These are phyloP conservation scores for Phylloscopus whistleri DNA, from an alignment of 2,113 vertebrate species.

Conservation along the genomic window DNA sequence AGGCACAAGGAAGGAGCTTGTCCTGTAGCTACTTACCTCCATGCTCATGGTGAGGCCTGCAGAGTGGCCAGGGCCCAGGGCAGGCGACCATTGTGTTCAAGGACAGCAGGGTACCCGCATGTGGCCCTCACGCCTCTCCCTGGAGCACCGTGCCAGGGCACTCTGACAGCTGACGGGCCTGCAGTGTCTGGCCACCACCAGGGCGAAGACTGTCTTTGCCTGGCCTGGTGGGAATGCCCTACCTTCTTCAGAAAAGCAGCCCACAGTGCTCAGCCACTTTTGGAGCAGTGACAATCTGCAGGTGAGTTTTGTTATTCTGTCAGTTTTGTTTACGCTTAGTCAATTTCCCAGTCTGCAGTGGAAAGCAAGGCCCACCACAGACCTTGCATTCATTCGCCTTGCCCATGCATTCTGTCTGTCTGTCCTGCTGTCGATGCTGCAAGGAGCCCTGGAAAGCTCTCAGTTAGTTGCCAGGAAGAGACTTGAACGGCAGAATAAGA, in stretches of 20 bases:
- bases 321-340: no score
- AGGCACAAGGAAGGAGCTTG: no score
- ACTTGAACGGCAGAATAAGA: not conserved
- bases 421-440: not conserved
- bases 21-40: rapidly evolving
- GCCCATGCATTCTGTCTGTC: not conserved
- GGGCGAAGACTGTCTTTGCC: rapidly evolving
- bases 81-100: rapidly evolving
- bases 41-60: rapidly evolving
- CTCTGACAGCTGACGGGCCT: rapidly evolving
- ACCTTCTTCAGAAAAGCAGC: rapidly evolving
- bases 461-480: not conserved
- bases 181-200: rapidly evolving
- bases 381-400: not conserved
- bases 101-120: rapidly evolving
- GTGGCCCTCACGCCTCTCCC: rapidly evolving
- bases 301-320: not conserved
- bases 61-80: rapidly evolving
- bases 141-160: rapidly evolving
- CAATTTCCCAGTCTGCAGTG: not conserved
- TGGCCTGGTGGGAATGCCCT: rapidly evolving
- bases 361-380: not conserved
- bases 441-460: not conserved
- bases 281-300: not conserved
- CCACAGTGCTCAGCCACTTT: rapidly evolving